Base-by-base conservation (phyloP, 2,888 invertebrate species). In the Glaucopsyche alexis region DNA sequence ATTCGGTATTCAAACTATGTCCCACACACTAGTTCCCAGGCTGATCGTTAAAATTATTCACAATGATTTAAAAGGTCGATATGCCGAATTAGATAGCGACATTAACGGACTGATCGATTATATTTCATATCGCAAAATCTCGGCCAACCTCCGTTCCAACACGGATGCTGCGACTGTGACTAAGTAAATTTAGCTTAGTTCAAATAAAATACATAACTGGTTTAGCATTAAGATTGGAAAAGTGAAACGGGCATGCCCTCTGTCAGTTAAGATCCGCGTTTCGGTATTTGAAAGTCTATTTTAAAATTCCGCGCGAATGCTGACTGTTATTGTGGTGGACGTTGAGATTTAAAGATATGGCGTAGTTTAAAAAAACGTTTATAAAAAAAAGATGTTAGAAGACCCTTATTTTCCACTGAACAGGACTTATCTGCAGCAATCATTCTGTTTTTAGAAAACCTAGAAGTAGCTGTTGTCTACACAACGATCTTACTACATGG, bases 91-190 rank as follows among this genome's bases (percentile, higher is more conserved):
- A 42, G 40, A 66, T 42, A 65, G 40, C 14, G 66, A 16, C 11
- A 66, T 42, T 66, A 66, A 16, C 42, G 38, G 71, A 64, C 38
- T 42, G 72, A 73, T 45, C 69, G 76, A 75, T 74, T 72, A 74
- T 72, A 74, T 74, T 74, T 75, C 76, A 75, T 73, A 78, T 77
- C 77, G 80, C 80, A 77, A 79, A 80, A 78, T 79, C 82, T 80
- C 81, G 80, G 85, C 82, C 84, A 88, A 87, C 81, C 87, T 85
- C 87, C 78, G 77, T 76, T 79, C 79, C 80, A 80, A 80, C 79
- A 79, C 75, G 80, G 67, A 67, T 67, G 67, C 66, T 16, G 50
- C 52, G 1, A 29, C 76, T 76, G 77, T 79, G 79, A 79, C 80
- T 80, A 79, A 80, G 79, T 80, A 75, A 78, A 77, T 80, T 80